phyloP scores from a whole-genome alignment of 2,113 vertebrate genomes.

The Leptobrachium ailaonicum region DNA sequence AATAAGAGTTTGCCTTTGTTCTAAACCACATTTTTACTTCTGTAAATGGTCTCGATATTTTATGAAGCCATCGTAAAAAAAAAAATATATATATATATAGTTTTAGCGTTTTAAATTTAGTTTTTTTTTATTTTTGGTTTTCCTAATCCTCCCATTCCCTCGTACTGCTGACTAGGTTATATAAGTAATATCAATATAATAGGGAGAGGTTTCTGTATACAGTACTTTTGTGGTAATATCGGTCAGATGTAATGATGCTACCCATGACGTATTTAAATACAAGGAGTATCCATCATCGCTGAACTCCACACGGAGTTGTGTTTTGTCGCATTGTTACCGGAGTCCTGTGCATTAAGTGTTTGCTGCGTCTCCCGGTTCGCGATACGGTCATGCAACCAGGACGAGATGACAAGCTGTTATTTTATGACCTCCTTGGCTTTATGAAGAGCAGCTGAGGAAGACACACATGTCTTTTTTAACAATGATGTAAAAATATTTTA shows the following conservation, averaged over 20 bases:
- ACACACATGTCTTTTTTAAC: not conserved
- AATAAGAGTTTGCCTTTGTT: too few species aligned
- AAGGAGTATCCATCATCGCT: not conserved
- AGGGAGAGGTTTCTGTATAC: not conserved
- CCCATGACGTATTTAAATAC: not conserved
- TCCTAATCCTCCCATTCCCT: too few species aligned
- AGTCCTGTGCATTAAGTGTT: not conserved
- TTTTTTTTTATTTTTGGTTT: too few species aligned
- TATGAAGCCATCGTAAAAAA: too few species aligned
- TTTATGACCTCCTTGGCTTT: not conserved
- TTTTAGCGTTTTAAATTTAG: too few species aligned
- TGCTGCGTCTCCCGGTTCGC: not conserved
- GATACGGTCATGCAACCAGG: not conserved
- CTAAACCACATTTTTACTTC: too few species aligned
- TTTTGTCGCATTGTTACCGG: not conserved
- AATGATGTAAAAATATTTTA: conserved; percentile 12
- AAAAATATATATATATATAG: too few species aligned
- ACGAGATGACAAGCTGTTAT: not conserved
- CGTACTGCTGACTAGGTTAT: too few species aligned
- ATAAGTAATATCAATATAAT: too few species aligned
- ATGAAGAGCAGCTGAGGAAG: not conserved
- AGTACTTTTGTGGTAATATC: not conserved
- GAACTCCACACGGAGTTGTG: not conserved
- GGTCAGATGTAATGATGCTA: not conserved
- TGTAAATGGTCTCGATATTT: too few species aligned